Base-by-base conservation (phyloP, 2,888 invertebrate genomes). In the Vanessa cardui region DNA sequence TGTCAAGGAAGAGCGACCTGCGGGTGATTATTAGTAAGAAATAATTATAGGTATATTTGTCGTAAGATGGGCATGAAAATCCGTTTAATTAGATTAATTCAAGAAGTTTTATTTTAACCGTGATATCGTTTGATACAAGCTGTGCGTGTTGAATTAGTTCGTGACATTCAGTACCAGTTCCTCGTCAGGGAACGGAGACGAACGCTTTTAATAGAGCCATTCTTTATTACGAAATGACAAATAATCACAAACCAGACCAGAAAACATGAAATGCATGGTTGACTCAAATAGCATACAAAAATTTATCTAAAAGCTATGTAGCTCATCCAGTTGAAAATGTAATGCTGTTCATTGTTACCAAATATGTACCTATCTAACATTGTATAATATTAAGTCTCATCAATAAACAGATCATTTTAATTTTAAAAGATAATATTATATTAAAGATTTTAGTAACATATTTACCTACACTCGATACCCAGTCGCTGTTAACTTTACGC, bases 141-240 rank as follows among this genome's bases (percentile, higher is more conserved):
- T 33, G 58, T 63, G 63, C 60, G 66, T 71, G 69, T 64, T 66
- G 58, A 47, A 45, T 58, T 64, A 50, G 56, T 39, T 56, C 58
- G 70, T 70, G 54, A 47, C 71, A 69, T 49, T 54, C 64, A 49
- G 71, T 71, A 63, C 69, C 71, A 64, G 69, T 59, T 69, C 69
- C 62, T 47, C 54, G 66, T 60, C 63, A 26, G 54, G 65, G 56
- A 52, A 56, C 60, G 54, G 56, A 50, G 56, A 69, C 69, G 39
- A 63, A 60, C n/a, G 47, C 46, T 64, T 20, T 52, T 65, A 62
- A 71, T 69, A 58, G 52, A 68, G 49, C n/a, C 58, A 64, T 68
- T 66, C 50, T 18, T 63, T 39, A 66, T 31, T 50, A 26, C 58
- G 12, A 45, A 50, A 64, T 59, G 49, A 64, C 58, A 45, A 64